Conservation (phyloP, 2,888 invertebrate species). For the Melitaea athalia region DNA sequence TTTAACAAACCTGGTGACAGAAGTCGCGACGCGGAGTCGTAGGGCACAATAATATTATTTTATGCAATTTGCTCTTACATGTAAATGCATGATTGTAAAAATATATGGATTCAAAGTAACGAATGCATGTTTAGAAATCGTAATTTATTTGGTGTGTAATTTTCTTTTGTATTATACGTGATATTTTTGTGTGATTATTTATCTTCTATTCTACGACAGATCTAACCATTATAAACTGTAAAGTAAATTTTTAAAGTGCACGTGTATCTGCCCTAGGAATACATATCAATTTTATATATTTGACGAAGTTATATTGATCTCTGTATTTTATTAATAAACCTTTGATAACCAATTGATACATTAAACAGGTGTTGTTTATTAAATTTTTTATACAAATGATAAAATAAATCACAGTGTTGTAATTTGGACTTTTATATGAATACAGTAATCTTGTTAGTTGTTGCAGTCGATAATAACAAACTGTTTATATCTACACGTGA, state of each 20-base stretch:
- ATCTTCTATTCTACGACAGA: slow-evolving; percentile 31
- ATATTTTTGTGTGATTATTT: slow-evolving; percentile 42
- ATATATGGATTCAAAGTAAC: slow-evolving; percentile 22
- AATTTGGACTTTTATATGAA: slow-evolving; percentile 34
- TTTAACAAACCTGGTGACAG: slow-evolving; percentile 12
- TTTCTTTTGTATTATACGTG: slow-evolving; percentile 35
- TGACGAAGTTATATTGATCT: slow-evolving; percentile 63
- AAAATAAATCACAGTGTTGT: slow-evolving; percentile 17
- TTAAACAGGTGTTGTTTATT: slow-evolving; percentile 33
- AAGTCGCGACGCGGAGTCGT: slow-evolving; percentile 15
- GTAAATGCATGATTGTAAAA: slow-evolving; percentile 25
- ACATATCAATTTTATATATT: slow-evolving; percentile 73
- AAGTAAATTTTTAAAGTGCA: slow-evolving; percentile 39
- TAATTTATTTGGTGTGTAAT: slow-evolving; percentile 41
- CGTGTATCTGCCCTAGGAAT: slow-evolving; percentile 54
- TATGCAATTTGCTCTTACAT: slow-evolving; percentile 29
- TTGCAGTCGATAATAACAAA: slow-evolving; percentile 19
- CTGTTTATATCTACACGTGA: slow-evolving; percentile 21
- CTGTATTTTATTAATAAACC: slow-evolving; percentile 47
- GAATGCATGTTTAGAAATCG: slow-evolving; percentile 44
- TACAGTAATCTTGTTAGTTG: slow-evolving; percentile 28
- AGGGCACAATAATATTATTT: slow-evolving; percentile 31
- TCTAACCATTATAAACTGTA: slow-evolving; percentile 29
- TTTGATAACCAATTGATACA: slow-evolving; percentile 17
- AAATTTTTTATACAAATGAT: slow-evolving; percentile 26